Conservation (phyloP, 2,888 invertebrate genomes). For the Leptogaster cylindrica region DNA sequence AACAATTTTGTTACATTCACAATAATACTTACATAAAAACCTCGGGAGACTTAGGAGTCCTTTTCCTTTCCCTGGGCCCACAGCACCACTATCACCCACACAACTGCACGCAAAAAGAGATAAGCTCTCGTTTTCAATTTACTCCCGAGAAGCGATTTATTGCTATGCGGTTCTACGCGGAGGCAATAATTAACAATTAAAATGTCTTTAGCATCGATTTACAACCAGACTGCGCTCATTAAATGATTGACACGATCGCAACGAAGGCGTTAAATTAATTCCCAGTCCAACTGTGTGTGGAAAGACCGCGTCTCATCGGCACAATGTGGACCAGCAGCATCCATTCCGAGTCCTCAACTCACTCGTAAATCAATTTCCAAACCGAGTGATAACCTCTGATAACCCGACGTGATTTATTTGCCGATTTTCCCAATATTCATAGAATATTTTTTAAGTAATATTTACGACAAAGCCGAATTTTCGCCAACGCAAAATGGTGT, state of each 20-base stretch:
- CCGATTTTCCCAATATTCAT: neutral
- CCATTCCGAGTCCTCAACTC: neutral
- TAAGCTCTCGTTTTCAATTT: neutral
- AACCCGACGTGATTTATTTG: slow-evolving; percentile 29
- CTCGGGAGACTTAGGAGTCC: too few relatives aligned
- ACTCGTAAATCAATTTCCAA: slow-evolving; percentile 31
- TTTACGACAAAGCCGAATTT: neutral
- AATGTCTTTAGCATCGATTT: slow-evolving; percentile 28
- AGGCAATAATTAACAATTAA: slow-evolving; percentile 31
- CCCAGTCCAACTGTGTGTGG: neutral
- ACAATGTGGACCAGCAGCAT: neutral
- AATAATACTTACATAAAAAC: too few relatives aligned
- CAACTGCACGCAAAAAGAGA: too few relatives aligned
- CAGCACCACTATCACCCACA: too few relatives aligned
- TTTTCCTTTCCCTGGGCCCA: too few relatives aligned
- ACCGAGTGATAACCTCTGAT: slow-evolving; percentile 33
- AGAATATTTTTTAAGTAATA: neutral
- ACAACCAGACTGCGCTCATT: slow-evolving; percentile 13
- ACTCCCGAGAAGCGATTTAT: slow-evolving; percentile 6
- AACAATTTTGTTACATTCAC: too few relatives aligned
- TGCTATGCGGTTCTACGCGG: neutral
- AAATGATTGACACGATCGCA: slow-evolving; percentile 26
- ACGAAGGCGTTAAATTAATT: slow-evolving; percentile 33
- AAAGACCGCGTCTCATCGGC: neutral
- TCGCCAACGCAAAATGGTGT: too few relatives aligned